Percentiles rank a stretch among this genome's conserved stretches.
These are phyloP conservation scores for Didymodactylos carnosus DNA, from an alignment of 2,888 invertebrate genomes.

Conservation along the genomic window DNA sequence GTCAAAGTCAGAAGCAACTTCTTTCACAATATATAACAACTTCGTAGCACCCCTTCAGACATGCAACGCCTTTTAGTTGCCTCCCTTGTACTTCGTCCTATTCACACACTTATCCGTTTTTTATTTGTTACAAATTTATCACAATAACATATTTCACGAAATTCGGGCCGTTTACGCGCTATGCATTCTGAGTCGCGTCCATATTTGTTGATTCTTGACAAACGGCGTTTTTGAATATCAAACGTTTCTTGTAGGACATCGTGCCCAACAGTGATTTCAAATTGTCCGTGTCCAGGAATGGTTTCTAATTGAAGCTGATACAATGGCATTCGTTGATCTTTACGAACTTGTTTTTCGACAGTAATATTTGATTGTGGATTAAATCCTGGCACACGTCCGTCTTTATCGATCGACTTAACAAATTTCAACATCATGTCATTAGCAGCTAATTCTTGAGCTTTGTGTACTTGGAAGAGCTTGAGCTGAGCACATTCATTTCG, in stretches of 20 bases:
- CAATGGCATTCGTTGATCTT: too few relatives aligned
- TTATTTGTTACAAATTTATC: too few relatives aligned
- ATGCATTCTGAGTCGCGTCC: background rate
- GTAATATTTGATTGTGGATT: too few relatives aligned
- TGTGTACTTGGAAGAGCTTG: constrained; percentile 43
- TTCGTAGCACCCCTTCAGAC: too few relatives aligned
- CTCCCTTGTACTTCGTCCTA: too few relatives aligned
- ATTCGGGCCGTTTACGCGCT: background rate
- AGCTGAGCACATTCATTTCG: constrained; percentile 34
- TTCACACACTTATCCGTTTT: too few relatives aligned
- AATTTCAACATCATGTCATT: constrained; percentile 20
- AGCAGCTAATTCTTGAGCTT: constrained; percentile 42
- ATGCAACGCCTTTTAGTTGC: too few relatives aligned
- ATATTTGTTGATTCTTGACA: background rate
- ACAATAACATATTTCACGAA: background rate
- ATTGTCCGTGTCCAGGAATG: constrained; percentile 49
- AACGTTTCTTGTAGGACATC: background rate
- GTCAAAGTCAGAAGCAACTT: too few relatives aligned
- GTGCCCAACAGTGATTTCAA: constrained; percentile 40
- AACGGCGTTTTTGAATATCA: background rate
- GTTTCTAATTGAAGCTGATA: constrained; percentile 47
- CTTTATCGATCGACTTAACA: constrained; percentile 29
- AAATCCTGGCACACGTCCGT: constrained; percentile 16
- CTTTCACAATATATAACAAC: too few relatives aligned
- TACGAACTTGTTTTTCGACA: too few relatives aligned